phyloP scores from a whole-genome alignment of 2,888 invertebrate species.

The Phorcus lineatus region DNA sequence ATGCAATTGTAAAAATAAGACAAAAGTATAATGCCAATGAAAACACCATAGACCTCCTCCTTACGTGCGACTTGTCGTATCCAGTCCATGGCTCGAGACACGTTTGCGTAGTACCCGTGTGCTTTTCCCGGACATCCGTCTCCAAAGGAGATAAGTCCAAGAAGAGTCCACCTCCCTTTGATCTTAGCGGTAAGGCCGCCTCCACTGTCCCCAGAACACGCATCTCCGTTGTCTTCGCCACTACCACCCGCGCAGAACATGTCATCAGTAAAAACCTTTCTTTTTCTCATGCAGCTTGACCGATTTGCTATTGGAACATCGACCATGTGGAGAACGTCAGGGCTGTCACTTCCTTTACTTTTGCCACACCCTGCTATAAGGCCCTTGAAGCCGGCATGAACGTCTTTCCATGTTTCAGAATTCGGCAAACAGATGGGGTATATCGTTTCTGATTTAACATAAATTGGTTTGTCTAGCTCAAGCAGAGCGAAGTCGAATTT shows the following conservation, averaged over 20 bases:
- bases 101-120: neutral
- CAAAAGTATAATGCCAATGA: too few species aligned
- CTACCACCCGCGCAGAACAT: neutral
- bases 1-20: too few species aligned
- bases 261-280: neutral
- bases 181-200: neutral
- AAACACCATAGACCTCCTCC: neutral
- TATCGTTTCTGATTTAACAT: neutral
- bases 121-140: neutral
- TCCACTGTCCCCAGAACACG: neutral
- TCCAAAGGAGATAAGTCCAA: neutral
- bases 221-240: neutral
- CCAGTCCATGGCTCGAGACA: neutral
- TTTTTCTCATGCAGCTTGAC: neutral
- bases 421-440: neutral
- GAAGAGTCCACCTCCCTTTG: neutral
- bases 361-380: neutral
- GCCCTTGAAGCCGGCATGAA: neutral
- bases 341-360: neutral
- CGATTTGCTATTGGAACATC: neutral
- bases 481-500: neutral
- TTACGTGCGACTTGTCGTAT: neutral
- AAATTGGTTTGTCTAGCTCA: neutral
- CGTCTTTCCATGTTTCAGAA: neutral
- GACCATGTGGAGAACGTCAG: neutral